Evolutionary conservation across 2,888 invertebrate genomes (phyloP).

Genomic region (Erebia palarica): DNA sequence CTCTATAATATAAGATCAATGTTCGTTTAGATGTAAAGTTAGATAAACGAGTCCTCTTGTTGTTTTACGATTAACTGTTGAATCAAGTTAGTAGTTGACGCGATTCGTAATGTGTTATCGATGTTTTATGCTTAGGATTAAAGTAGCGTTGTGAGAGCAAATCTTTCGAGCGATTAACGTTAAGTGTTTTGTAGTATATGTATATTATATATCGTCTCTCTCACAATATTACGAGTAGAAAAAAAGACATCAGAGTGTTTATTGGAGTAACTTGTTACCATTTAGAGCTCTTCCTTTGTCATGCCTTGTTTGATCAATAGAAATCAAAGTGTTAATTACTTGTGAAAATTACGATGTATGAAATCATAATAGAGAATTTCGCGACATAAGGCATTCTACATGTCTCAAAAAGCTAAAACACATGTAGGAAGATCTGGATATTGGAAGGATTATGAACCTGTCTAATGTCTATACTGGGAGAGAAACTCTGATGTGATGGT

Average conservation of each 20-base stretch:
- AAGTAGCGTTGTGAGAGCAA: constrained; percentile 69
- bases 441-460: no score
- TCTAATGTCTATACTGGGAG: no score
- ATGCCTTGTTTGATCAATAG: no score
- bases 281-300: background rate
- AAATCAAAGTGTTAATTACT: no score
- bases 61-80: constrained; percentile 57
- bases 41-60: constrained; percentile 55
- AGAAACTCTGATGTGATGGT: background rate
- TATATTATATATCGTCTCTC: background rate
- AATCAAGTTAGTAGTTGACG: constrained; percentile 59
- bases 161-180: constrained; percentile 74
- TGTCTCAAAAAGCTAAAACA: no score
- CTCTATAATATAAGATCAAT: constrained; percentile 67
- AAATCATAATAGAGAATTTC: no score
- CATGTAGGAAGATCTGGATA: no score
- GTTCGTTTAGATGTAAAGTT: constrained; percentile 71
- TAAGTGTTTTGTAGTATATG: constrained; percentile 15
- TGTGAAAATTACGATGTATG: no score
- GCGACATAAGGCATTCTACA: no score
- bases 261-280: no score
- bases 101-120: constrained; percentile 66
- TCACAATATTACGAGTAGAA: background rate
- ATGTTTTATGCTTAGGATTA: constrained; percentile 77
- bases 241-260: no score